Percentiles rank a stretch among this genome's conserved stretches.
Evolutionary conservation across 2,888 invertebrate genomes (phyloP).

Genomic region (Acrocyrtus sp.): DNA sequence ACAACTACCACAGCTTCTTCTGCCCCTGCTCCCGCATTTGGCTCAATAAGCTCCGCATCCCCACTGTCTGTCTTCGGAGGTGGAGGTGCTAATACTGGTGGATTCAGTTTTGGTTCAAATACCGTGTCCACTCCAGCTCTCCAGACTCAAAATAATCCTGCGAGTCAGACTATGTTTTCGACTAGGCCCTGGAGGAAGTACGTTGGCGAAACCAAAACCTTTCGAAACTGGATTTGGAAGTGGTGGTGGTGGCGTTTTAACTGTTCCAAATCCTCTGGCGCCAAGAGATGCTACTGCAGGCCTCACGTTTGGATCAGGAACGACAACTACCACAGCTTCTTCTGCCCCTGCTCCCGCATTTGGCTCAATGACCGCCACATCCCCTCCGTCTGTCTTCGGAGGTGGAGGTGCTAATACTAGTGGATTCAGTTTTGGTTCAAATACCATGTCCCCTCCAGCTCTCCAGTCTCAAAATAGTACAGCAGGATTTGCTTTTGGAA

Average conservation of each 20-base stretch:
- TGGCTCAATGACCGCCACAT: not conserved
- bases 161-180: too few species aligned
- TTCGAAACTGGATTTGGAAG: too few species aligned
- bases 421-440: constrained; percentile 15
- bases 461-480: not conserved
- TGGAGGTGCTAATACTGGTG: constrained; percentile 2
- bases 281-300: not conserved
- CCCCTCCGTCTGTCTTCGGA: not conserved
- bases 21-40: not conserved
- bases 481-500: not conserved
- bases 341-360: not conserved
- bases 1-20: not conserved
- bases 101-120: constrained; percentile 3
- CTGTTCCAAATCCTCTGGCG: not conserved
- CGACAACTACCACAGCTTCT: not conserved
- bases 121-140: not conserved
- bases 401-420: not conserved
- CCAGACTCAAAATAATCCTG: too few species aligned
- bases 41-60: not conserved
- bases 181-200: too few species aligned
- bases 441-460: not conserved
- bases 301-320: not conserved
- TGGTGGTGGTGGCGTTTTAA: not conserved
- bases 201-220: too few species aligned
- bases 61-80: too few species aligned